Percentiles rank a stretch among this genome's conserved stretches.
Evolutionary conservation across 2,113 vertebrate genomes (phyloP).

Genomic region (Clarias magur): DNA sequence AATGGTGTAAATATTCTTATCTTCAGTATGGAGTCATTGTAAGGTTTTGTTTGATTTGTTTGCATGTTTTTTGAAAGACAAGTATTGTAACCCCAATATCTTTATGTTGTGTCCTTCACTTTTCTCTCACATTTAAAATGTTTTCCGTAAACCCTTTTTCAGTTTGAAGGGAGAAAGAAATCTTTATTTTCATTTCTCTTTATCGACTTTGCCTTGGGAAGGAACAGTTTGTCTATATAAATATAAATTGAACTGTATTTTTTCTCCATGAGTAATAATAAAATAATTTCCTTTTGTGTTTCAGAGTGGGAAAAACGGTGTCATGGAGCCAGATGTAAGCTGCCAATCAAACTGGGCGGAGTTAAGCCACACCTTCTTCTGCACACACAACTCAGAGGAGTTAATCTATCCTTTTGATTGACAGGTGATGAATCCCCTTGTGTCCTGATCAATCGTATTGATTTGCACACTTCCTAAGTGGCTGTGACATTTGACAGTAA

Average conservation of each 20-base stretch:
- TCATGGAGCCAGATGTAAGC: not conserved
- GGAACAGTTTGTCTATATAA: too few relatives aligned
- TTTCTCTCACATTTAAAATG: not conserved
- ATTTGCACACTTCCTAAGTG: slow-evolving; percentile 56
- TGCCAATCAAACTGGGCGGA: slow-evolving; percentile 38
- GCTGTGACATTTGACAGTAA: slow-evolving; percentile 64
- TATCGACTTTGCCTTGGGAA: not conserved
- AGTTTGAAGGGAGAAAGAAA: too few relatives aligned
- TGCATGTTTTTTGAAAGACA: too few relatives aligned
- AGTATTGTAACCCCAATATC: not conserved
- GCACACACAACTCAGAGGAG: slow-evolving; percentile 55
- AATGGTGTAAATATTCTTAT: too few relatives aligned
- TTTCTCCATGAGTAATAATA: not conserved
- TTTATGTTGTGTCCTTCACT: not conserved
- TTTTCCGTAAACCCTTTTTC: not conserved
- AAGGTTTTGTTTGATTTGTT: too few relatives aligned
- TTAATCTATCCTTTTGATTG: slow-evolving; percentile 65
- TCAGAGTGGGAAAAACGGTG: not conserved
- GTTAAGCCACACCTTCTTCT: not conserved
- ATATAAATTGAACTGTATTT: not conserved
- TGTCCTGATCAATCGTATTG: slow-evolving; percentile 62
- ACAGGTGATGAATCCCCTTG: slow-evolving; percentile 55
- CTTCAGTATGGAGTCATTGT: too few relatives aligned
- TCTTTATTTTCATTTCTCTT: not conserved
- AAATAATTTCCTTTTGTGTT: not conserved